A percentile compares a stretch with the other conserved stretches of the same genome.
phyloP scores from a whole-genome alignment of 2,113 vertebrate species.

The Alces alces region DNA sequence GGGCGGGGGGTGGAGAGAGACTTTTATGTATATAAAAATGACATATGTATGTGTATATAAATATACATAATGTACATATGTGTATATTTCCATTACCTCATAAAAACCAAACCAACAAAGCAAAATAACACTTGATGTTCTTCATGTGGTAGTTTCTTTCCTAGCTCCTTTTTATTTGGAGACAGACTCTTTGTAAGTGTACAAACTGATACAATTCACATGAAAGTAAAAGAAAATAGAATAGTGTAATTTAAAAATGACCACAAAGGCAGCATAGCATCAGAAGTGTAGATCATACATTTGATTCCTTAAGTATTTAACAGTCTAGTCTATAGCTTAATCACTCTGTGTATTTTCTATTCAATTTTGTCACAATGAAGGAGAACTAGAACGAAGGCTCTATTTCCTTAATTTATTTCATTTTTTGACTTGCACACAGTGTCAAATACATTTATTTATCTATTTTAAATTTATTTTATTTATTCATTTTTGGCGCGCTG shows the following conservation, averaged over 20 bases:
- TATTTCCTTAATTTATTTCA: neutral
- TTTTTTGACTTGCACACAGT: neutral
- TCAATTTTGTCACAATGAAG: neutral
- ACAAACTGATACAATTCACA: neutral
- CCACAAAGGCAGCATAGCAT: neutral
- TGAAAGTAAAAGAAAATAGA: neutral
- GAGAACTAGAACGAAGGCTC: neutral
- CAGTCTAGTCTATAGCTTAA: neutral
- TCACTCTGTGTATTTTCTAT: neutral
- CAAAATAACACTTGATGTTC: neutral
- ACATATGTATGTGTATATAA: neutral
- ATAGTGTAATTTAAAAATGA: neutral
- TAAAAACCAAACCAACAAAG: neutral
- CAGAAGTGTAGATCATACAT: neutral
- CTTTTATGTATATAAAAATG: neutral
- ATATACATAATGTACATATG: neutral
- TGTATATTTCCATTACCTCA: neutral
- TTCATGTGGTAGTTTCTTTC: neutral
- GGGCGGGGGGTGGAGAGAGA: neutral
- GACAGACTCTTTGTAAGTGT: neutral
- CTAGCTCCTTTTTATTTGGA: neutral
- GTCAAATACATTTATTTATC: neutral
- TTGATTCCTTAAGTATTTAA: neutral
- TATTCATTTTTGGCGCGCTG: neutral
- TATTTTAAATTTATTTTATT: neutral